Base-by-base conservation (phyloP, 2,888 invertebrate species). In the Apocheima hispidaria region DNA sequence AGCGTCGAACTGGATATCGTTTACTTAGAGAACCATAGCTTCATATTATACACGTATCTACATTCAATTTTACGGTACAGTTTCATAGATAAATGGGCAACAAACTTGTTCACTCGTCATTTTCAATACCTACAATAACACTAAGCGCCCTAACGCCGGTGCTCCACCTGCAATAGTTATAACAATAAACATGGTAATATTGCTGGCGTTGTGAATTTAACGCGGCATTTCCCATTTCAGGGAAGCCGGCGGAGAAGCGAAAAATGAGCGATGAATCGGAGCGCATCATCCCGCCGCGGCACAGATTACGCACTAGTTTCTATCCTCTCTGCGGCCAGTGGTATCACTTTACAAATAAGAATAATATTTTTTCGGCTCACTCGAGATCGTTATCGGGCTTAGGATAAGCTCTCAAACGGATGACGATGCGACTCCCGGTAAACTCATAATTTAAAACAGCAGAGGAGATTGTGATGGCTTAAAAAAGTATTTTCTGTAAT, bases 311-410 rank as follows among this genome's bases (percentile, higher is more conserved):
- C 38, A 51, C 12, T 38, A 60, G 50, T 23, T 33, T 18, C 44
- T 16, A 2, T n/a, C 16, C 33, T 18, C 21, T 28, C 35, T 26
- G 63, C 52, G 68, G 65, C 58, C 61, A 56, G 66, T 33, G 64
- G 57, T 65, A 60, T 58, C 63, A 54, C 61, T 77, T 73, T 70
- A 68, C 71, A 74, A 74, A 78, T 71, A 76, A 72, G 65, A 73
- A 77, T 72, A 65, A 78, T 74, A 76, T 75, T 71, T 77, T 78
- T 72, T 75, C 60, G 58, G 65, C 69, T 74, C 68, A 68, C 62
- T 54, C 50, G 23, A 66, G 72, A 71, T 73, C 71, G 66, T 75
- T 77, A 73, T 78, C 73, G 65, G 69, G 66, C 68, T 71, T 70
- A 70, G 67, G 56, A 62, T 46, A 60, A 55, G 59, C 60, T 64